Conservation (phyloP, 2,888 invertebrate species). For the Pyrgus malvae region DNA sequence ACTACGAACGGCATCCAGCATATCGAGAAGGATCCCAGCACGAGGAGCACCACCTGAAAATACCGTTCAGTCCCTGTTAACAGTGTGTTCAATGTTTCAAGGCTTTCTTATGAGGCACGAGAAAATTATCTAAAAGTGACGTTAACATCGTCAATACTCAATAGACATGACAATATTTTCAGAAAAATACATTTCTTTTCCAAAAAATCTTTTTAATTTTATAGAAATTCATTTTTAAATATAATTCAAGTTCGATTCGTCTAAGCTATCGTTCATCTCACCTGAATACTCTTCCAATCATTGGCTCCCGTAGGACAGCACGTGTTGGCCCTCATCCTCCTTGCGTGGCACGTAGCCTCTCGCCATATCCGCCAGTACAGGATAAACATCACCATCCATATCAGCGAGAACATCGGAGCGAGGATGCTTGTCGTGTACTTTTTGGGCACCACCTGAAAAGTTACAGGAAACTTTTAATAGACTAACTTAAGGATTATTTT, state of each 20-base stretch:
- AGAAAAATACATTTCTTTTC: too few species aligned
- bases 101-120: too few species aligned
- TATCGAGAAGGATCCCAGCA: slow-evolving; percentile 89
- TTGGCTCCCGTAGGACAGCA: slow-evolving; percentile 81
- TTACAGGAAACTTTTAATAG: not conserved
- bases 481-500: not conserved
- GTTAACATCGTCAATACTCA: too few species aligned
- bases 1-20: slow-evolving; percentile 92
- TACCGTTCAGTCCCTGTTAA: not conserved
- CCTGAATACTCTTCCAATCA: slow-evolving; percentile 90
- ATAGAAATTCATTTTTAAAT: not conserved
- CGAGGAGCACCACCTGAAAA: slow-evolving; percentile 87
- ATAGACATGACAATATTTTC: too few species aligned
- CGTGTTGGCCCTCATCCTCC: slow-evolving; percentile 83
- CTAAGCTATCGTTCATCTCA: slow-evolving; percentile 39
- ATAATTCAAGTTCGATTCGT: not conserved
- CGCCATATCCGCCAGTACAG: slow-evolving; percentile 90
- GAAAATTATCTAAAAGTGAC: too few species aligned
- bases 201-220: too few species aligned
- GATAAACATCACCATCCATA: slow-evolving; percentile 88
- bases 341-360: slow-evolving; percentile 88
- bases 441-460: slow-evolving; percentile 74
- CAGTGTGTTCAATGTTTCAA: too few species aligned
- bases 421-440: slow-evolving; percentile 79
- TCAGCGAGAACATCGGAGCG: slow-evolving; percentile 86